Percentiles rank a stretch among this genome's conserved stretches.
phyloP scores from a whole-genome alignment of 2,888 invertebrate species.

The Drosophila colorata region DNA sequence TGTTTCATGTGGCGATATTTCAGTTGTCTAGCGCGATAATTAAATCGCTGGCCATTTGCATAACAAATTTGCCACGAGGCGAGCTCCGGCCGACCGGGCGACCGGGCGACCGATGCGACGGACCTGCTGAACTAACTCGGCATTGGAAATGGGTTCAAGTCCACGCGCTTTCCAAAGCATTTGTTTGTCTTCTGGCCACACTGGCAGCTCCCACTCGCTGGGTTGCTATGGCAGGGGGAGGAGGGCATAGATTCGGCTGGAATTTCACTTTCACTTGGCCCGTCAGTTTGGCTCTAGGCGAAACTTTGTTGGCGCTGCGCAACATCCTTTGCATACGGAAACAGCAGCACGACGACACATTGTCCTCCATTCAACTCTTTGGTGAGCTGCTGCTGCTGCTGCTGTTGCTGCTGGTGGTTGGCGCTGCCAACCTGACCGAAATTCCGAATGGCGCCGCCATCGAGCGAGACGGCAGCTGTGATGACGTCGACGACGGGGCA shows the following conservation, averaged over 20 bases:
- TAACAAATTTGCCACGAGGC: slow-evolving; percentile 73
- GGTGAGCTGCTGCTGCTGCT: slow-evolving; percentile 35
- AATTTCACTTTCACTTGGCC: slow-evolving; percentile 81
- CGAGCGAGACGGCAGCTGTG: slow-evolving; percentile 59
- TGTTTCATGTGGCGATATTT: slow-evolving; percentile 81
- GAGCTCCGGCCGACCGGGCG: background rate
- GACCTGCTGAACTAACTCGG: slow-evolving; percentile 2
- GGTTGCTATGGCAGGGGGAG: background rate
- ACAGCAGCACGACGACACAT: slow-evolving; percentile 75
- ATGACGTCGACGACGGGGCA: slow-evolving; percentile 57
- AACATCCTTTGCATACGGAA: slow-evolving; percentile 84
- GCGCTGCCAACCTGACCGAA: slow-evolving; percentile 78
- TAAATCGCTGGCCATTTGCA: slow-evolving; percentile 82
- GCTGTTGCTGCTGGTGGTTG: slow-evolving; percentile 1
- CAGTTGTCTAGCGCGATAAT: slow-evolving; percentile 83
- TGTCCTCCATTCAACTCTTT: slow-evolving; percentile 78
- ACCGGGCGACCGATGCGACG: background rate
- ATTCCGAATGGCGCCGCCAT: slow-evolving; percentile 52
- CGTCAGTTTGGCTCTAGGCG: slow-evolving; percentile 73
- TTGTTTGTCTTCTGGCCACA: slow-evolving; percentile 62
- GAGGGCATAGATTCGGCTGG: slow-evolving; percentile 16
- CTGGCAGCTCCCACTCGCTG: slow-evolving; percentile 1
- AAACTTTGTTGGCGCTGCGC: slow-evolving; percentile 78
- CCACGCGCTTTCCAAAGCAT: slow-evolving; percentile 42
- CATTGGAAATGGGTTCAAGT: slow-evolving; percentile 69